Evolutionary conservation across 2,888 invertebrate species (phyloP), one percentile per base, ranked within the genome.

Genomic region (Acanthopleura granulata): DNA sequence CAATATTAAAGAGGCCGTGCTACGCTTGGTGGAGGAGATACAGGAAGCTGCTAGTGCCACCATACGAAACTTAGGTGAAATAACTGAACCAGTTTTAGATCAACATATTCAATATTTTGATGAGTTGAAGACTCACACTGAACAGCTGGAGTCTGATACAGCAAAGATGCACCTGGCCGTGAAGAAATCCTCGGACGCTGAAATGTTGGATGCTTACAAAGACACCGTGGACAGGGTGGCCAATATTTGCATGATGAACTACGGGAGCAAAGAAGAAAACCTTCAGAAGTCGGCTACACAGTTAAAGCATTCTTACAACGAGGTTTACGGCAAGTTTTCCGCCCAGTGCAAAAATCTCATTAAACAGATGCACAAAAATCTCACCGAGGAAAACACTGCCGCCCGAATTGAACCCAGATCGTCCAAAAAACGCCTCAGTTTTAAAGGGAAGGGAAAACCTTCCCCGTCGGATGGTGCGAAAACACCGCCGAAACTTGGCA

Each of bases 121-220:
- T 57, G 57, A 57, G 22, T 12, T 57, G 57, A 57, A 57, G 22
- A 57, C 57, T 18, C 22, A 57, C 57, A n/a, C 57, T 6, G 57
- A 57, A n/a, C 57, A 57, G 22, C 18, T 57, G 57, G 57, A 57
- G 6, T 57, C 57, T 22, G 57, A 57, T 57, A 57, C 12, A 6
- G 57, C 57, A 18, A 57, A 57, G 22, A 18, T 57, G 22, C 57
- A 22, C 22, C 57, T 57, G 18, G 22, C 57, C 18, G 57, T 57
- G 6, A 22, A 57, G n/a, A 18, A 22, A 12, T 57, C 57, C 12
- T 57, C 57, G 3, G 57, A 57, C 57, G 57, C 22, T 18, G 57
- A 57, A 57, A 57, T 57, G 57, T 57, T 57, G 57, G 57, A 57
- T 57, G 57, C 57, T 22, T 57, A 57, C 57, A 57, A 57, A 22